Conservation (phyloP, 2,113 vertebrate species). For the Pedionomus torquatus region DNA sequence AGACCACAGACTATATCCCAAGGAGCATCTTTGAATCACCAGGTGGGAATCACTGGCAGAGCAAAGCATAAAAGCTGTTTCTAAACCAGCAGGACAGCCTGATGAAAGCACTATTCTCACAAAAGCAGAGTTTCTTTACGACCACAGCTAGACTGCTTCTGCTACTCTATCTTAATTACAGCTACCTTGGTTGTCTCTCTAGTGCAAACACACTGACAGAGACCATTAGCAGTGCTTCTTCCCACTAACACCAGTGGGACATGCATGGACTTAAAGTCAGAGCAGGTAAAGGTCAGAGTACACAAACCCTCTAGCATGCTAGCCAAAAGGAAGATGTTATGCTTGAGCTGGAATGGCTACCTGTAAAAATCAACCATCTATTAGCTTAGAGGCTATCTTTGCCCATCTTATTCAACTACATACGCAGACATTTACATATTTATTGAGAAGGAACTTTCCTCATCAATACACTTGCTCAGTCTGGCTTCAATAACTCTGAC, state of each 20-base stretch:
- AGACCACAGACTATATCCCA: neutral
- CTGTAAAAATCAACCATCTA: neutral
- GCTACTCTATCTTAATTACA: neutral
- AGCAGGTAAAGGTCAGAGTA: constrained; percentile 9
- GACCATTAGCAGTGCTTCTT: neutral
- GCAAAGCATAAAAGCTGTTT: neutral
- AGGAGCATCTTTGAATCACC: neutral
- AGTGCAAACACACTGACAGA: neutral
- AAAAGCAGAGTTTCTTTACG: neutral
- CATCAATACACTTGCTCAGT: constrained; percentile 3
- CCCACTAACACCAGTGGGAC: neutral
- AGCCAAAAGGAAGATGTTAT: neutral
- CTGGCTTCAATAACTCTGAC: neutral
- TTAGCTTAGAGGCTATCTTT: neutral
- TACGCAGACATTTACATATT: neutral
- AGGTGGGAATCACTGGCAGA: neutral
- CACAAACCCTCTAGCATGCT: neutral
- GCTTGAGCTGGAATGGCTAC: neutral
- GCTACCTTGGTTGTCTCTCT: neutral
- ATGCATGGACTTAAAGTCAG: neutral
- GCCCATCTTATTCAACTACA: neutral
- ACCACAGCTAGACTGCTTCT: neutral
- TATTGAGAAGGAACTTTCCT: neutral
- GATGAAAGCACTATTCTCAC: neutral
- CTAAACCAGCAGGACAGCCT: neutral